Evolutionary conservation across 2,888 invertebrate genomes (phyloP).

Genomic region (Nyleta sp.): DNA sequence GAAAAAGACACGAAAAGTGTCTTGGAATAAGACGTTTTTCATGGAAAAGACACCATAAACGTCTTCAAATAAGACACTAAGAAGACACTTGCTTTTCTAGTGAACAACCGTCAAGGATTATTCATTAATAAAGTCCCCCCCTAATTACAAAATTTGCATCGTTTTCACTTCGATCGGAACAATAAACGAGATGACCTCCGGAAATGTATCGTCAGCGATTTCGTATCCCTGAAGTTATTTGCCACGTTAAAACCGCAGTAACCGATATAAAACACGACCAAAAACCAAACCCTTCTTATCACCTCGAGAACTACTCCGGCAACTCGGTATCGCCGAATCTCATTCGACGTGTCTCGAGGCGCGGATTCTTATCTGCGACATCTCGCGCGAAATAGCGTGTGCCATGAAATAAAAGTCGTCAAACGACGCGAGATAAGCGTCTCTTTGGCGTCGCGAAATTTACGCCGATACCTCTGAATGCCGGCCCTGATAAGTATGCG

Average conservation of each 20-base stretch:
- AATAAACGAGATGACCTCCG: too few relatives aligned
- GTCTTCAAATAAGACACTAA: too few relatives aligned
- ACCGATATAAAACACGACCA: conserved; percentile 10
- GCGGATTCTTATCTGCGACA: conserved; percentile 24
- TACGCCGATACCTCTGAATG: conserved; percentile 82
- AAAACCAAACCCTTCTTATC: conserved; percentile 5
- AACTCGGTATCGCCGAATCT: conserved; percentile 25
- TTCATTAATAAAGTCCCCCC: too few relatives aligned
- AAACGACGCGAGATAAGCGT: conserved; percentile 29
- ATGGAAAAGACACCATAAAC: too few relatives aligned
- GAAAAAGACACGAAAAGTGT: too few relatives aligned
- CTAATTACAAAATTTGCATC: too few relatives aligned
- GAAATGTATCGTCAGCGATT: too few relatives aligned
- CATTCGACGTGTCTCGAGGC: not conserved
- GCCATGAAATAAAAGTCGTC: conserved; percentile 34
- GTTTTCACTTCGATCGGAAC: too few relatives aligned
- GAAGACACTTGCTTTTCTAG: too few relatives aligned
- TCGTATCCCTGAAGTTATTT: not conserved
- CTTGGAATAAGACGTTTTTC: too few relatives aligned
- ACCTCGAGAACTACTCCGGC: conserved; percentile 7
- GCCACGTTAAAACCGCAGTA: not conserved
- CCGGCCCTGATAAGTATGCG: conserved; percentile 87
- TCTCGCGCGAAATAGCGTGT: conserved; percentile 30
- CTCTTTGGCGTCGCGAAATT: conserved; percentile 36
- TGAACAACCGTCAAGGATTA: too few relatives aligned